Conservation (phyloP, 23 tunicate genomes). For the Halocynthia roretzi region DNA sequence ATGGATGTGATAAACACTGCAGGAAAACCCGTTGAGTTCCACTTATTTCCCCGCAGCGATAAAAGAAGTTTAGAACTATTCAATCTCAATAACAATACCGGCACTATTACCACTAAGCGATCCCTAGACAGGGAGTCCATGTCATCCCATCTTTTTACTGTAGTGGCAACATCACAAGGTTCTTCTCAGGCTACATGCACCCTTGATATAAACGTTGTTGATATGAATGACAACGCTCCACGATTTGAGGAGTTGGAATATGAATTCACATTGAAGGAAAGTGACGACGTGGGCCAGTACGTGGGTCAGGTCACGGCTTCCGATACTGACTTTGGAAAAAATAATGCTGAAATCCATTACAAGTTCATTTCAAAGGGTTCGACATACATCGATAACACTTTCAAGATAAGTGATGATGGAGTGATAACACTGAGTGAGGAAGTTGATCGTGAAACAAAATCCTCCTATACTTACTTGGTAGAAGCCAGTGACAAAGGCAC, state of each 20-base stretch:
- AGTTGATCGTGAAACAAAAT: slow-evolving; percentile 45
- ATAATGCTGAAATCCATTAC: slow-evolving; percentile 32
- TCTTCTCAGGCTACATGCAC: slow-evolving; percentile 24
- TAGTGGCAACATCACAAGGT: slow-evolving; percentile 32
- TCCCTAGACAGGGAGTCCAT: slow-evolving; percentile 61
- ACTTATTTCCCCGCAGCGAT: slow-evolving; percentile 36
- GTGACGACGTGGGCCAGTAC: slow-evolving; percentile 17
- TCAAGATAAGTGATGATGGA: slow-evolving; percentile 47
- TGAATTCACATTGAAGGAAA: slow-evolving; percentile 29
- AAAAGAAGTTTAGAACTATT: slow-evolving; percentile 41
- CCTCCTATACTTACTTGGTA: slow-evolving; percentile 27
- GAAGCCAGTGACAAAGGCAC: slow-evolving; percentile 52
- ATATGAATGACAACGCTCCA: slow-evolving; percentile 74
- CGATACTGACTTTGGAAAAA: slow-evolving; percentile 54
- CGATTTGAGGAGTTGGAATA: slow-evolving; percentile 44
- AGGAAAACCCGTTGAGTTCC: slow-evolving; percentile 12
- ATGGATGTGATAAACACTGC: slow-evolving; percentile 3
- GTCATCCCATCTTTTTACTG: slow-evolving; percentile 41
- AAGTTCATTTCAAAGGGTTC: slow-evolving; percentile 12
- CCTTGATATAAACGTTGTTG: slow-evolving; percentile 40
- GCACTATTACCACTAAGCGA: slow-evolving; percentile 39
- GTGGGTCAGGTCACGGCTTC: slow-evolving; percentile 42
- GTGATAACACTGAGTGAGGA: slow-evolving; percentile 26
- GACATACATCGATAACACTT: slow-evolving; percentile 16
- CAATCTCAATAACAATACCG: slow-evolving; percentile 30